Percentiles rank a stretch among this genome's conserved stretches.
Evolutionary conservation across 1,140 invertebrate genomes (phyloP).

Genomic region (Euwallacea similis): DNA sequence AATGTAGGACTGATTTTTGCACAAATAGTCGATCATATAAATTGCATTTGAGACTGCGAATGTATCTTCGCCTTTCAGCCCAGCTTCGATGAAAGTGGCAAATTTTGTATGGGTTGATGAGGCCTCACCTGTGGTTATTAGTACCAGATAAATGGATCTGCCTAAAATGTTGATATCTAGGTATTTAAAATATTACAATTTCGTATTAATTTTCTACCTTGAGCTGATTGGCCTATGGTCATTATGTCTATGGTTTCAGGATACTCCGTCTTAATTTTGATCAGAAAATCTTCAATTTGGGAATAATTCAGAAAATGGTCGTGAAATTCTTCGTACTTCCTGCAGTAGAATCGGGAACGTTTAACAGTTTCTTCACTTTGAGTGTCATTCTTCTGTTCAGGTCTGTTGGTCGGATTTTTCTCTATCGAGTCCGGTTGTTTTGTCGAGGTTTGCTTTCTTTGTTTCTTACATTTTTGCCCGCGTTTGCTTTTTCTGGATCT

Average conservation of each 20-base stretch:
- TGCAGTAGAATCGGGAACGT: not conserved
- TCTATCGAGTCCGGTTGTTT: too few relatives aligned
- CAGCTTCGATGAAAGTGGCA: constrained; percentile 39
- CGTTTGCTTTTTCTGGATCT: too few relatives aligned
- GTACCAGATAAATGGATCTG: constrained; percentile 38
- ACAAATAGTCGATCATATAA: constrained; percentile 39
- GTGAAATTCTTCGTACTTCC: constrained; percentile 36
- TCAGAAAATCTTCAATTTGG: constrained; percentile 35
- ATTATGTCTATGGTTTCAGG: constrained; percentile 18
- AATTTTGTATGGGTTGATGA: constrained; percentile 20
- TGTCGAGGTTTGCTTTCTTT: too few relatives aligned
- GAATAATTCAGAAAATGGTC: constrained; percentile 41
- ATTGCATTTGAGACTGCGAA: constrained; percentile 40
- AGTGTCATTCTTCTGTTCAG: too few relatives aligned
- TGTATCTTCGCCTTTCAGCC: constrained; percentile 36
- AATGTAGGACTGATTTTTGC: constrained; percentile 30
- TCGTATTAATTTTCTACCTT: constrained; percentile 13
- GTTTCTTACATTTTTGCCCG: too few relatives aligned
- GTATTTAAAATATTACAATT: not conserved
- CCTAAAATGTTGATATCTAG: constrained; percentile 13
- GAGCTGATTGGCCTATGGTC: constrained; percentile 28
- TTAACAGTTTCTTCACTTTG: not conserved
- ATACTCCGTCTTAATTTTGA: constrained; percentile 29
- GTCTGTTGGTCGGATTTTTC: too few relatives aligned
- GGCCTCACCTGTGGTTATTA: constrained; percentile 16